Percentiles rank a stretch among this genome's conserved stretches.
Evolutionary conservation across 1,140 invertebrate species (phyloP).

Genomic region (Mercenaria mercenaria): DNA sequence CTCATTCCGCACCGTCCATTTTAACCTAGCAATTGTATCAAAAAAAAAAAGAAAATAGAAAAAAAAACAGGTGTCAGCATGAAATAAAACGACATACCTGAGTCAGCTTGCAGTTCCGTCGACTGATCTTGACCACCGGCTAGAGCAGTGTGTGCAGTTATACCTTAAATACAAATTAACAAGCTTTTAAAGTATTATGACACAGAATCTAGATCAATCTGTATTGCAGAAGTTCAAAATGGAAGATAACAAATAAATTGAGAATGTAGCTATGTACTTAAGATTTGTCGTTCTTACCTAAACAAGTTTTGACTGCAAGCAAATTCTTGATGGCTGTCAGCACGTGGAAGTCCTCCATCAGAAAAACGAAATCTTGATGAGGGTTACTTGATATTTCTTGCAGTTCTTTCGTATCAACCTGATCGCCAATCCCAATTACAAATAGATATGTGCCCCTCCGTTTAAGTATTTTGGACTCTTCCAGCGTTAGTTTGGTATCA

Average conservation of each 20-base stretch:
- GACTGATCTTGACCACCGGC: not conserved
- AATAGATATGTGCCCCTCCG: slow-evolving; percentile 74
- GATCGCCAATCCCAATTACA: slow-evolving; percentile 76
- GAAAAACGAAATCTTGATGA: not conserved
- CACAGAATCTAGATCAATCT: no score
- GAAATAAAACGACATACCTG: not conserved
- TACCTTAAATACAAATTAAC: no score
- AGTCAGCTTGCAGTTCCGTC: not conserved
- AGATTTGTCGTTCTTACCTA: not conserved
- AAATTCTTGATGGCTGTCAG: not conserved
- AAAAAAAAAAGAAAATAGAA: no score
- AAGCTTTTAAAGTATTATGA: not conserved
- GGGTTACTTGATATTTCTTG: not conserved
- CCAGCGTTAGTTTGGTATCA: slow-evolving; percentile 53
- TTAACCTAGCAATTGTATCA: no score
- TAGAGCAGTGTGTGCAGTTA: not conserved
- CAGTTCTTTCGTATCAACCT: slow-evolving; percentile 21
- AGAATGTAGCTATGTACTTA: not conserved
- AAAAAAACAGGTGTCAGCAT: no score
- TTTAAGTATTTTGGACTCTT: slow-evolving; percentile 68
- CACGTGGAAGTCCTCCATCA: slow-evolving; percentile 18
- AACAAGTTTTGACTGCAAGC: slow-evolving; percentile 12
- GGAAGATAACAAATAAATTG: not conserved
- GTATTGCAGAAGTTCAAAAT: not conserved
- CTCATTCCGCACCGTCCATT: no score